These are phyloP conservation scores for Archivesica marissinica DNA, from an alignment of 1,140 invertebrate genomes.

Conservation along the genomic window DNA sequence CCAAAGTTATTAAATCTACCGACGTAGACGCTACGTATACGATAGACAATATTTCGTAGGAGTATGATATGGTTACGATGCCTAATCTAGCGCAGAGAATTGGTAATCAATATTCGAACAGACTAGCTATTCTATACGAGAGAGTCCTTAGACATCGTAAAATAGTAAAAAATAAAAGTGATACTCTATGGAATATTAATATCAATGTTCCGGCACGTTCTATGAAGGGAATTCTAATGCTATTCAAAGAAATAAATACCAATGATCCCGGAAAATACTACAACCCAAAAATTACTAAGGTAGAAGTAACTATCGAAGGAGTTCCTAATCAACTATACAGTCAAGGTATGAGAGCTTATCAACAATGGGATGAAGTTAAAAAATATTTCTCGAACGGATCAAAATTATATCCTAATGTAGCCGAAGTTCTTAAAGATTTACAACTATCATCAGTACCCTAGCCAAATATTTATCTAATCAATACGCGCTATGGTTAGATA, in stretches of 20 bases:
- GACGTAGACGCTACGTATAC: too few species aligned
- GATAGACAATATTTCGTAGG: too few species aligned
- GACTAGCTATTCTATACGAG: conserved; percentile 24
- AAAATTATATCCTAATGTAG: too few species aligned
- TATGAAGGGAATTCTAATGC: conserved; percentile 66
- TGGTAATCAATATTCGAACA: not conserved
- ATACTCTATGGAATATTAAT: conserved; percentile 62
- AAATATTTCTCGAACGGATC: too few species aligned
- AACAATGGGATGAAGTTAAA: conserved; percentile 63
- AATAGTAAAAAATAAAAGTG: conserved; percentile 40
- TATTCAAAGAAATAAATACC: conserved; percentile 58
- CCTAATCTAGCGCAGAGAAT: too few species aligned
- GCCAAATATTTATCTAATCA: conserved; percentile 48
- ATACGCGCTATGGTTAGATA: conserved; percentile 63
- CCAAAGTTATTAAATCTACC: too few species aligned
- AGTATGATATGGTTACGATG: too few species aligned
- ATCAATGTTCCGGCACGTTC: conserved; percentile 62
- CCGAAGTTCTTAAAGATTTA: too few species aligned
- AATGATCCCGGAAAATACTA: conserved; percentile 52
- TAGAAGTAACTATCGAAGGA: conserved; percentile 60
- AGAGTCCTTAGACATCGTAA: conserved; percentile 45
- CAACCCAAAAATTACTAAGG: conserved; percentile 58
- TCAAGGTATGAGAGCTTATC: conserved; percentile 61
- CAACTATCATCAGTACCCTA: too few species aligned
- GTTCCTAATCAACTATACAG: conserved; percentile 64